These are phyloP conservation scores for Lepas anatifera DNA, from an alignment of 2,888 invertebrate species.

Conservation along the genomic window DNA sequence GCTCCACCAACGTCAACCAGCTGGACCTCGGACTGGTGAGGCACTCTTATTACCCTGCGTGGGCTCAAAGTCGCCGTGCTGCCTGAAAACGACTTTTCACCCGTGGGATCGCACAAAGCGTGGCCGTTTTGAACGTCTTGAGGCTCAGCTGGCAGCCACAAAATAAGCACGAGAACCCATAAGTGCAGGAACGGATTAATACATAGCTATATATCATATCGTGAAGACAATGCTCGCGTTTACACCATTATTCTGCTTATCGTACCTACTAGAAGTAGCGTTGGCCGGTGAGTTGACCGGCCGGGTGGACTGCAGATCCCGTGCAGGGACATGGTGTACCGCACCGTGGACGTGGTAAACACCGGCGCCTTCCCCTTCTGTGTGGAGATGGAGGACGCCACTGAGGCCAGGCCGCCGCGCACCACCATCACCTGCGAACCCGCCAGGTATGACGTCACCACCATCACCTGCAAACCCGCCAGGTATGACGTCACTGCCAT, in stretches of 20 bases:
- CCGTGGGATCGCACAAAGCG: no score
- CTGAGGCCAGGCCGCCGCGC: neutral
- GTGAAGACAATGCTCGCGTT: no score
- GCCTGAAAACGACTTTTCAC: no score
- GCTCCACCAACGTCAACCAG: neutral
- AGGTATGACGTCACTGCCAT: neutral
- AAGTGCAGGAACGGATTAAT: no score
- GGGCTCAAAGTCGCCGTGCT: neutral
- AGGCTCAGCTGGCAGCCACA: no score
- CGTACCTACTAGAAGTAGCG: no score
- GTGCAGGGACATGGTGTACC: neutral
- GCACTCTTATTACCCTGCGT: neutral
- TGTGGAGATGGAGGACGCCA: neutral
- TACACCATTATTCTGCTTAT: no score
- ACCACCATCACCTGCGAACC: neutral
- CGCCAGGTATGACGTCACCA: neutral
- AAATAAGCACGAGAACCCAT: no score
- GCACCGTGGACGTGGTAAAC: neutral
- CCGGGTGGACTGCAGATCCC: no score
- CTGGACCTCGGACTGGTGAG: neutral
- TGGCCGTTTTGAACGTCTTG: no score
- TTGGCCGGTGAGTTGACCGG: no score
- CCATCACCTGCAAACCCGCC: neutral
- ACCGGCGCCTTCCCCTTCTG: neutral
- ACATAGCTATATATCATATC: no score